phyloP scores from a whole-genome alignment of 2,113 vertebrate species.

The Cyanocitta stelleri region DNA sequence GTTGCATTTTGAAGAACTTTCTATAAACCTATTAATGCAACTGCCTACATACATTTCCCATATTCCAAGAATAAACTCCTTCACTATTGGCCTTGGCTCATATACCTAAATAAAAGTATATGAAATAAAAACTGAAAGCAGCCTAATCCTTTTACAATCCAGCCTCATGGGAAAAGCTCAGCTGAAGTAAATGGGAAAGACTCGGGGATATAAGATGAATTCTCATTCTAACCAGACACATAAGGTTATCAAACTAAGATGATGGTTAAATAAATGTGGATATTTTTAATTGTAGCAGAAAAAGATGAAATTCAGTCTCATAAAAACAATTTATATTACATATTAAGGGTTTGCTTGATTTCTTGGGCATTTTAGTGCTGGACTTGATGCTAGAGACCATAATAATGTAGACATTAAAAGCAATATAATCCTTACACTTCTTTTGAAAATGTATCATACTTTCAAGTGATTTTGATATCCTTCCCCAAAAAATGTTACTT shows the following conservation, averaged over 20 bases:
- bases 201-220: neutral
- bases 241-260: neutral
- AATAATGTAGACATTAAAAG: neutral
- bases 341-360: neutral
- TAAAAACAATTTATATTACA: neutral
- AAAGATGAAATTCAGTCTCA: neutral
- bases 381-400: neutral
- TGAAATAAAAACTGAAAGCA: neutral
- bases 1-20: neutral
- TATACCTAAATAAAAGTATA: neutral
- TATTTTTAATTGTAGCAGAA: neutral
- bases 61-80: neutral
- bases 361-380: neutral
- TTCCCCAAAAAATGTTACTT: neutral
- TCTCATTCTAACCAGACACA: neutral
- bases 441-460: neutral
- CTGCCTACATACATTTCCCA: neutral
- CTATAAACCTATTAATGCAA: neutral
- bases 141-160: neutral
- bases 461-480: neutral
- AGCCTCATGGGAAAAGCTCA: neutral
- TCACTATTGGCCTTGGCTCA: neutral
- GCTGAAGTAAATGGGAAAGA: neutral
- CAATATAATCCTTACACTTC: neutral
- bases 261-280: neutral